Base-by-base conservation (phyloP, 2,797 vertebrate species). In the Myotis daubentonii region DNA sequence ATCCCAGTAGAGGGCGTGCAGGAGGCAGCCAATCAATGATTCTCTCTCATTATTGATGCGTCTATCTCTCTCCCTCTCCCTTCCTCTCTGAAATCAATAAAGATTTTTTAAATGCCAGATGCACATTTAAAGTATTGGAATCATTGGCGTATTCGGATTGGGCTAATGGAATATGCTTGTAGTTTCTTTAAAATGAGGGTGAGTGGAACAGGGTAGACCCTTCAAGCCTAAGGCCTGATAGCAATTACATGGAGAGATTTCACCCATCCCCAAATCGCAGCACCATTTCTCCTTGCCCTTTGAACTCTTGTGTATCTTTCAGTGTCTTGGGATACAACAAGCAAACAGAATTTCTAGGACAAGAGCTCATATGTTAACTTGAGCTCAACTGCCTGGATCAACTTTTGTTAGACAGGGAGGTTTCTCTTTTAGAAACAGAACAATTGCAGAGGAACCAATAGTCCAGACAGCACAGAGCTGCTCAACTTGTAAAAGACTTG, bases 181-280 rank as follows among this genome's bases (percentile, higher is more conserved):
- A 83, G 12, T 89, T 87, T 91, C 75, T 93, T 95, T 85, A 71
- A 60, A 86, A 74, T 78, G 30, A 89, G 68, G 49, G 30, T 53
- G 1, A 38, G 1, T 38, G 51, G 3, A 57, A 41, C 25, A 47
- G 4, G 2, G 17, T 65, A 65, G 25, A 16, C 57, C 60, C 91
- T 71, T 15, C 8, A 44, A 41, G n/a, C 15, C 44, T 3, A 82
- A 70, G 30, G 68, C 66, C 55, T 22, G 36, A 49, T 33, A 76
- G 44, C 30, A 74, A 0, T 47, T 38, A 38, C 49, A 13, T 12
- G 33, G 57, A 36, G 36, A 81, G 47, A 66, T 79, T 89, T 90
- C 15, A 25, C 22, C 23, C 20, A 51, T 2, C 25, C 4, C 30
- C 23, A 33, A 51, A 28, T 78, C 8, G 4, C 3, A 83, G 68